phyloP scores from a whole-genome alignment of 1,140 invertebrate genomes.

The Ectropis grisescens region DNA sequence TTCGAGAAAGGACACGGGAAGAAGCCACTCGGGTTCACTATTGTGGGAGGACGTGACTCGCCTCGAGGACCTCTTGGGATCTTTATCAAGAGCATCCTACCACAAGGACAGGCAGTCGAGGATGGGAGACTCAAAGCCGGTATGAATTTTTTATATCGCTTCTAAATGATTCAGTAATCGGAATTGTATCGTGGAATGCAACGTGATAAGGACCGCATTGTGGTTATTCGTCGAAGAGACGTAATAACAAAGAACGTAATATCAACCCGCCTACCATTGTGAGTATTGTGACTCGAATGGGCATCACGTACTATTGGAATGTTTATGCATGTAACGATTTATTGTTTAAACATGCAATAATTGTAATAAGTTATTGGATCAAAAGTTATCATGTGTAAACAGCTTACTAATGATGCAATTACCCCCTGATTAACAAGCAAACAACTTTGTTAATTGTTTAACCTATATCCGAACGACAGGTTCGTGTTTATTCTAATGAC shows the following conservation, averaged over 20 bases:
- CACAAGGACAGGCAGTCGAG: slow-evolving; percentile 88
- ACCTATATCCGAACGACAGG: no score
- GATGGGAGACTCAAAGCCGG: slow-evolving; percentile 84
- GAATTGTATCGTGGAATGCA: slow-evolving; percentile 14
- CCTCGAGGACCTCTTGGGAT: slow-evolving; percentile 90
- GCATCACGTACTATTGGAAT: slow-evolving; percentile 8
- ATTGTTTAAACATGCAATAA: slow-evolving; percentile 1
- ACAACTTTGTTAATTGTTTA: no score
- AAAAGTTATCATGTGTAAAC: no score
- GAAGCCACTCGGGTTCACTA: slow-evolving; percentile 91
- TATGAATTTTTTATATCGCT: slow-evolving; percentile 15
- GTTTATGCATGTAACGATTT: slow-evolving; percentile 9
- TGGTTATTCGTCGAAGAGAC: slow-evolving; percentile 17
- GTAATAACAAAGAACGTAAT: slow-evolving; percentile 19
- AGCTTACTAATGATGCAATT: no score
- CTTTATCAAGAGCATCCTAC: slow-evolving; percentile 92
- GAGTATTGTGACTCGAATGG: slow-evolving; percentile 12
- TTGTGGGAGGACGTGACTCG: slow-evolving; percentile 91
- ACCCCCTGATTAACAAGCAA: no score
- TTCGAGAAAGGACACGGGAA: slow-evolving; percentile 88
- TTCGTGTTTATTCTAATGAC: no score
- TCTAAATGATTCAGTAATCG: no score
- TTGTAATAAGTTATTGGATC: no score
- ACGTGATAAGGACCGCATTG: slow-evolving; percentile 33
- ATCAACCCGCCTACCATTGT: slow-evolving; percentile 14